Evolutionary conservation across 2,888 invertebrate genomes (phyloP), one percentile per base, ranked within the genome.

Genomic region (Mythimna albipuncta): DNA sequence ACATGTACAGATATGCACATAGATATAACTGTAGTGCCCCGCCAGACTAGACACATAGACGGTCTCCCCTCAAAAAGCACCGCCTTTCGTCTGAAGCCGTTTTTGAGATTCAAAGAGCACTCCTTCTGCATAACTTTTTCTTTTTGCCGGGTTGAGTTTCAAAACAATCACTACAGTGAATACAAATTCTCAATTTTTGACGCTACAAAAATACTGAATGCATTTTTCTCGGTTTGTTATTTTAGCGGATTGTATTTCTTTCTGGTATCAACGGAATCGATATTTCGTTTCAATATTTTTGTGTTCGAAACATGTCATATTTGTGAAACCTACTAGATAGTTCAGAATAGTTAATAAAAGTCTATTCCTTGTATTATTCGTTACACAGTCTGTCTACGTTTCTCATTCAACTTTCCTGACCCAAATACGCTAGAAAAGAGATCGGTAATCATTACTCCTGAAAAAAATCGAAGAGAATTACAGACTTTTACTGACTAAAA

Each of bases 81-180:
- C 54, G 66, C 64, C 66, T 61, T 66, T 59, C 64, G 77, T 81
- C 81, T 83, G 64, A 63, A 69, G 81, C 72, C 58, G 52, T 81
- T 83, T 76, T 81, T 57, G 72, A 82, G 81, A 77, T 81, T 68
- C 77, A 76, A 68, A 82, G 84, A 68, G 84, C 81, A 55, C 84
- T 80, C 64, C 16, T 61, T 52, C 47, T 47, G 58, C 55, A 50
- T 9, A 75, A 64, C 66, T 82, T 82, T 78, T 64, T 64, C 64
- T 64, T 69, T 67, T 80, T 66, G n/a, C 73, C 64, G 47, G 47
- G 62, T 61, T 55, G 65, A 65, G 69, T 78, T 82, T 80, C 78
- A 72, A 82, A 80, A 80, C 82, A 82, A 82, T 79, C 79, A 77
- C 65, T 35, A 54, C 63, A 21, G 44, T 64, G 74, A 80, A 80